Base-by-base conservation (phyloP, 2,888 invertebrate species). In the Encarsia formosa region DNA sequence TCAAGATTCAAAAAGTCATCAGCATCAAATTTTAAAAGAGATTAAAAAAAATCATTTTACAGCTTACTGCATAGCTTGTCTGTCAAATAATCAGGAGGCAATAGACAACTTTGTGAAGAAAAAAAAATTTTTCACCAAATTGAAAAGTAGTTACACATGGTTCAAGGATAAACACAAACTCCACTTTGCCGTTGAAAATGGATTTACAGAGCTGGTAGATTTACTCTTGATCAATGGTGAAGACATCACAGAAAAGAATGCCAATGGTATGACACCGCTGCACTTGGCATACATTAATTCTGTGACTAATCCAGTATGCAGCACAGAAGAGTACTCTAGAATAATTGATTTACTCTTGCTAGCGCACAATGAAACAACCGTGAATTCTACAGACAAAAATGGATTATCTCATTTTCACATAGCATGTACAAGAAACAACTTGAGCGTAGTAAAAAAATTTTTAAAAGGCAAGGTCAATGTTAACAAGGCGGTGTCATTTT, bases 361-460 rank as follows among this genome's bases (percentile, higher is more conserved):
- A 24, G n/a, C 11, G 2, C 15, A 44, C 16, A 13, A 11, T 19
- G n/a, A 19, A 24, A 44, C 34, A 44, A 15, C 11, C n/a, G 32
- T 23, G 8, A 44, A 35, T 35, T 15, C 11, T 34, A 16, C 15
- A 11, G 22, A 32, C 22, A 22, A 13, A 9, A 18, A 15, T 16
- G 35, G 44, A 18, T 9, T 44, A 22, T 44, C 44, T 5, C 44
- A 44, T 24, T 44, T 44, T 18, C 44, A 44, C 6, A 44, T 44
- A 23, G 44, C 44, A 1, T 44, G 44, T 23, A 24, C 44, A 15
- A 44, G 35, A 44, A 16, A 44, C 18, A 44, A 44, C 19, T 8
- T 24, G 13, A n/a, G 18, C 2, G 2, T 44, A 13, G 24, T 44
- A 5, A n/a, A 35, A 35, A 24, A 5, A 2, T 44, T 44, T 13